phyloP scores from a whole-genome alignment of 2,113 vertebrate genomes.

The Ranitomeya imitator region DNA sequence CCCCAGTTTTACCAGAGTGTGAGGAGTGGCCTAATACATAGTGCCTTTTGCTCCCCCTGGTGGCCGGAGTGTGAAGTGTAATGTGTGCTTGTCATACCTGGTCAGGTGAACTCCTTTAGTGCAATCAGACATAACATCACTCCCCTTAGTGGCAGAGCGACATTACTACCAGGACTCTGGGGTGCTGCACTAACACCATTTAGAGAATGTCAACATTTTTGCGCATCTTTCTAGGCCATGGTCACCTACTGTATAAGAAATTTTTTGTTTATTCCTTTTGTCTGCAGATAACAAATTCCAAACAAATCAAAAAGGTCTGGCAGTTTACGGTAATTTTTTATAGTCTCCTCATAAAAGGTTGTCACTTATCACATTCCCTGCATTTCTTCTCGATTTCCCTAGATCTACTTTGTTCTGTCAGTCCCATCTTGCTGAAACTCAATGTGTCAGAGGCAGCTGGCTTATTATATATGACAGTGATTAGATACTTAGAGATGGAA shows the following conservation, averaged over 20 bases:
- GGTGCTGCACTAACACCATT: too few species aligned
- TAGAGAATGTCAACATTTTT: background rate
- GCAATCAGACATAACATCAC: too few species aligned
- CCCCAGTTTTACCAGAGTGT: too few species aligned
- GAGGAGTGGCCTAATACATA: too few species aligned
- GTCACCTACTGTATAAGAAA: background rate
- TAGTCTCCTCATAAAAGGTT: background rate
- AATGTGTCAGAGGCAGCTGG: slow-evolving; percentile 5
- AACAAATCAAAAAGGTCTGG: background rate
- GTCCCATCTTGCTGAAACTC: background rate
- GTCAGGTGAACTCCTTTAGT: too few species aligned
- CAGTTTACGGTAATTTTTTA: too few species aligned
- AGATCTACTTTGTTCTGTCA: background rate
- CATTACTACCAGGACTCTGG: too few species aligned
- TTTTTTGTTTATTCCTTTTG: background rate
- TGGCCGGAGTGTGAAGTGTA: too few species aligned
- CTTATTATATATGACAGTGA: slow-evolving; percentile 42
- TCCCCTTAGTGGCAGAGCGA: too few species aligned
- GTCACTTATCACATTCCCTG: background rate
- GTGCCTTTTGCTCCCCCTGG: too few species aligned
- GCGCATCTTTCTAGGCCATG: background rate
- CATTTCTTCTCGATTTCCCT: background rate
- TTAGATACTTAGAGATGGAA: slow-evolving; percentile 46
- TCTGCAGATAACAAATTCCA: background rate
- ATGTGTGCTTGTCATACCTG: too few species aligned